phyloP scores from a whole-genome alignment of 2,888 invertebrate species.

The Tachina lurida region DNA sequence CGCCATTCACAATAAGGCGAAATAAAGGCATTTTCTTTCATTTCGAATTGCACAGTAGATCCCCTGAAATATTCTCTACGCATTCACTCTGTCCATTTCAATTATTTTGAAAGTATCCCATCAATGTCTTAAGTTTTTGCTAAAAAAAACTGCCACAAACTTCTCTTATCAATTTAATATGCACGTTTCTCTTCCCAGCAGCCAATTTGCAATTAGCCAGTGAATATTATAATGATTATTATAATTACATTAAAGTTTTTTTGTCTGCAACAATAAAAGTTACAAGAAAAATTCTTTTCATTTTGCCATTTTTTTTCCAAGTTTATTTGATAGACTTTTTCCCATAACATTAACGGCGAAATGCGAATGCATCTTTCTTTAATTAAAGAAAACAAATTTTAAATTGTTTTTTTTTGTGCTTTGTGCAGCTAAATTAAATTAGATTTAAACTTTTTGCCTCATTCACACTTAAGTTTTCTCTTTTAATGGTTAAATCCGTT shows the following conservation, averaged over 20 bases:
- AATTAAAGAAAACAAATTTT: conserved; percentile 49
- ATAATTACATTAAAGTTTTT: neutral
- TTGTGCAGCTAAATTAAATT: conserved; percentile 51
- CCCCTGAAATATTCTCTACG: too few species aligned
- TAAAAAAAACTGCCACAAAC: neutral
- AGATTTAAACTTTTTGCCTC: conserved; percentile 16
- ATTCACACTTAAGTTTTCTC: conserved; percentile 32
- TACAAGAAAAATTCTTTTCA: neutral
- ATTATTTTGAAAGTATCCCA: too few species aligned
- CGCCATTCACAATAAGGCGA: too few species aligned
- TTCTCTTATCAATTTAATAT: neutral
- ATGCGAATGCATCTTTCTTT: conserved; percentile 52
- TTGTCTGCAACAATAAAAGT: neutral
- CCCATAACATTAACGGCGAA: conserved; percentile 39
- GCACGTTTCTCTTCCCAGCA: conserved; percentile 4
- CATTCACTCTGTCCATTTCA: too few species aligned
- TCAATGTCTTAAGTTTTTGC: too few species aligned
- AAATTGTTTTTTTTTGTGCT: conserved; percentile 12
- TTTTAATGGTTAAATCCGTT: neutral
- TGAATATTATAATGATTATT: conserved; percentile 1
- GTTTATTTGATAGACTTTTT: conserved; percentile 14
- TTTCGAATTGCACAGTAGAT: too few species aligned
- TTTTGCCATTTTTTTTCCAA: neutral
- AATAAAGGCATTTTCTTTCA: too few species aligned
- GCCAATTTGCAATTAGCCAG: neutral